Evolutionary conservation across 2,888 invertebrate genomes (phyloP), one percentile per base, ranked within the genome.

Genomic region (Stenodera caucasica): DNA sequence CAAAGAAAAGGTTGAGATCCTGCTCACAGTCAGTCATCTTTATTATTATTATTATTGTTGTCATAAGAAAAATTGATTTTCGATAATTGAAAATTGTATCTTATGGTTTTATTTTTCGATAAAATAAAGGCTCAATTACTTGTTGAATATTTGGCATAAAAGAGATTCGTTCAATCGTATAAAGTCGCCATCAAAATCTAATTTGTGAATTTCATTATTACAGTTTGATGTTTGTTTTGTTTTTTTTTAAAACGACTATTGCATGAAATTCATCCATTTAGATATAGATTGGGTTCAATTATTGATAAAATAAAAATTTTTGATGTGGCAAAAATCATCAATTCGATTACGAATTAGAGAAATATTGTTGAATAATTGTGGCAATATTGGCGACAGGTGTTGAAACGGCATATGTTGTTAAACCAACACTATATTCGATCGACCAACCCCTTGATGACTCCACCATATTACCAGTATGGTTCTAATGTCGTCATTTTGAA

Each of bases 401-500:
- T 53, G 33, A 29, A 49, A 26, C 26, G 49, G 57, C 52, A 57
- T 51, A 23, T 57, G 53, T 8, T 53, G 53, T 23, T 52, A 32
- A 18, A 23, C 52, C 53, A n/a, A 52, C 45, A 14, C 45, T 23
- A 21, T 45, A n/a, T 23, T 45, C 45, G 21, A 45, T 45, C 45
- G 45, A 45, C 45, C 45, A 6, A 11, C 23, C 23, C 23, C 21
- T 37, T 15, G 35, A 37, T 51, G 56, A 40, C 26, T 57, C 21
- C 21, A 35, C 56, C 35, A 50, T 15, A 32, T 50, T 32, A 45
- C 40, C 51, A 52, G 40, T 37, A 57, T 30, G 52, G 40, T 53
- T 40, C 33, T 55, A 53, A 32, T 52, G 57, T 53, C 60, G 57
- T 60, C 55, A 58, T 55, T 51, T n/a, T 55, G 57, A 61, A 57